Evolutionary conservation across 2,113 vertebrate species (phyloP).

Genomic region (Bubo bubo): DNA sequence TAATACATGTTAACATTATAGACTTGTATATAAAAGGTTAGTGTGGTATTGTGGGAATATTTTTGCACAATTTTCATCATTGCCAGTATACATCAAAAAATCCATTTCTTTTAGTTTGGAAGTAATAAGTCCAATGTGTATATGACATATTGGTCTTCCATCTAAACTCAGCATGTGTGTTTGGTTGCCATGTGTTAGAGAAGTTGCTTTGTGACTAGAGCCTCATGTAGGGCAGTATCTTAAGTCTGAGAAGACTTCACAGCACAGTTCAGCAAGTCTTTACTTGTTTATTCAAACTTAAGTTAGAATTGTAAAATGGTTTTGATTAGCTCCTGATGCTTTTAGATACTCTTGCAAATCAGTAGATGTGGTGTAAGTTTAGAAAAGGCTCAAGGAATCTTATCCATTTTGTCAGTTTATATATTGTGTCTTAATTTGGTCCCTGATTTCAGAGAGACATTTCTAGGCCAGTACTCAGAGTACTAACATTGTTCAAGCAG

Average conservation of each 20-base stretch:
- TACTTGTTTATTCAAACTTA: background rate
- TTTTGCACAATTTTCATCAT: background rate
- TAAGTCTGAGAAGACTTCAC: background rate
- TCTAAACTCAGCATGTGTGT: background rate
- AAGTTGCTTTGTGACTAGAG: background rate
- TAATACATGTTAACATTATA: background rate
- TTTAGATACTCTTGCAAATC: background rate
- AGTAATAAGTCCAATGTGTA: background rate
- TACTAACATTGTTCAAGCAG: background rate
- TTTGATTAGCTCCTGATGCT: background rate
- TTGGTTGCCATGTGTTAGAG: background rate
- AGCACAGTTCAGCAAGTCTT: background rate
- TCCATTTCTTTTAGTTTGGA: background rate
- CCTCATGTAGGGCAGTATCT: background rate
- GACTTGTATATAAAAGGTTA: background rate
- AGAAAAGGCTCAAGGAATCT: background rate
- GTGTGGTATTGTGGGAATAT: background rate
- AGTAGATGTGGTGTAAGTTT: background rate
- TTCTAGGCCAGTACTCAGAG: background rate
- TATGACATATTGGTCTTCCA: background rate
- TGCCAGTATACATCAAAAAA: background rate
- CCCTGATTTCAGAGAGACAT: background rate
- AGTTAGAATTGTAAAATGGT: background rate
- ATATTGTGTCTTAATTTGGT: background rate
- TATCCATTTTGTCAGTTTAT: background rate